Evolutionary conservation across 2,797 vertebrate species (phyloP), one percentile per base, ranked within the genome.

Genomic region (Peromyscus nudipes): DNA sequence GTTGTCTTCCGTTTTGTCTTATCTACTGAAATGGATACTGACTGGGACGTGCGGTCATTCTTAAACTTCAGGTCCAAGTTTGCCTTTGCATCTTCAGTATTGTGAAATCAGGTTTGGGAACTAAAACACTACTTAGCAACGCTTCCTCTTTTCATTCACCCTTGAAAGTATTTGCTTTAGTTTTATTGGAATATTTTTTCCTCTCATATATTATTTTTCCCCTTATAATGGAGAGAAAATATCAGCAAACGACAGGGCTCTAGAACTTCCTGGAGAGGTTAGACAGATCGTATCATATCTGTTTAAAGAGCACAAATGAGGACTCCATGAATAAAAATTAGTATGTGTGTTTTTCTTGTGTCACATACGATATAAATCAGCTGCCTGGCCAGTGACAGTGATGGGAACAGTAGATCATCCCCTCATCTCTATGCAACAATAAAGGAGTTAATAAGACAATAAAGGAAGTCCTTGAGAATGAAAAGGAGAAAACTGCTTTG

Each of bases 251-350:
- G 83, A 86, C 93, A 94, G 31, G 25, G 6, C 25, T 94, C 80
- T 90, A 64, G 65, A 91, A 89, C 17, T 83, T 95, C 83, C 76
- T 90, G 87, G 77, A 90, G 43, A 94, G 84, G 73, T 84, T 86
- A 90, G 96, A 71, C 55, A 96, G 87, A 93, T 93, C 90, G 17
- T 14, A 95, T 95, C 90, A 34, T 94, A 91, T 94, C 88, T 96
- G 14, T 92, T 95, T 95, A 88, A 89, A 95, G 75, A 95, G 55
- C 25, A 92, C 52, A 97, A 93, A 97, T 69, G 87, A 94, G 81
- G 91, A 79, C 27, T 93, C 95, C 77, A 95, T 96, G 95, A 98
- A 98, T 97, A 96, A 95, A 96, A 97, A 97, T 95, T 84, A 85
- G 23, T 73, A 37, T 81, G 62, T 52, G 17, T n/a, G 37, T 27